These are phyloP conservation scores for Dicranocentrus wangi DNA, from an alignment of 2,888 invertebrate genomes.

Conservation along the genomic window DNA sequence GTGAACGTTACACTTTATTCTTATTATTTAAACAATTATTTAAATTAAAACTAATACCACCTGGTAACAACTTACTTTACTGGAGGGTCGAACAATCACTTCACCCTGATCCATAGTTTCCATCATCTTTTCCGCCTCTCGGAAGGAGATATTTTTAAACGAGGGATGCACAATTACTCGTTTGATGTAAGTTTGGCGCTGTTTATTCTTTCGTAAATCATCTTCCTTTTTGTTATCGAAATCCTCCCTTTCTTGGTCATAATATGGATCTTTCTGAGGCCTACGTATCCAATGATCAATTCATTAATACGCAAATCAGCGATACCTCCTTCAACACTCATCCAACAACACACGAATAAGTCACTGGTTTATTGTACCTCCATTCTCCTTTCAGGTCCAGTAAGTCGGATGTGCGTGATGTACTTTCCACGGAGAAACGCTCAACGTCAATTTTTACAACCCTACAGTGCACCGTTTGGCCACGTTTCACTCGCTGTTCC, in stretches of 20 bases:
- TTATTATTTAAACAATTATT: too few relatives aligned
- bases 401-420: constrained; percentile 93
- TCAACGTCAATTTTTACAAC: constrained; percentile 97
- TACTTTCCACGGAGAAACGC: constrained; percentile 92
- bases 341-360: background rate
- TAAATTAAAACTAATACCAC: too few relatives aligned
- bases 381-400: constrained; percentile 92
- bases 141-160: constrained; percentile 96
- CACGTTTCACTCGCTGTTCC: constrained; percentile 89
- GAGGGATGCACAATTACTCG: constrained; percentile 97
- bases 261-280: constrained; percentile 90
- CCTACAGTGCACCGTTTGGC: constrained; percentile 89
- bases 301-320: constrained; percentile 7
- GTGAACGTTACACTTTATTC: too few relatives aligned
- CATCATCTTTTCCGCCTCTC: constrained; percentile 93
- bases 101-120: constrained; percentile 96
- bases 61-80: constrained; percentile 78
- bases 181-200: constrained; percentile 86
- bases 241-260: constrained; percentile 90
- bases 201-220: constrained; percentile 87
- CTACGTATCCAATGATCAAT: constrained; percentile 75
- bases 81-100: constrained; percentile 95
- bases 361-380: constrained; percentile 78
- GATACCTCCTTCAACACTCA: background rate
- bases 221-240: constrained; percentile 85